Percentiles rank a stretch among this genome's conserved stretches.
Conservation (phyloP, 2,113 vertebrate genomes). For the Thamnaconus septentrionalis region DNA sequence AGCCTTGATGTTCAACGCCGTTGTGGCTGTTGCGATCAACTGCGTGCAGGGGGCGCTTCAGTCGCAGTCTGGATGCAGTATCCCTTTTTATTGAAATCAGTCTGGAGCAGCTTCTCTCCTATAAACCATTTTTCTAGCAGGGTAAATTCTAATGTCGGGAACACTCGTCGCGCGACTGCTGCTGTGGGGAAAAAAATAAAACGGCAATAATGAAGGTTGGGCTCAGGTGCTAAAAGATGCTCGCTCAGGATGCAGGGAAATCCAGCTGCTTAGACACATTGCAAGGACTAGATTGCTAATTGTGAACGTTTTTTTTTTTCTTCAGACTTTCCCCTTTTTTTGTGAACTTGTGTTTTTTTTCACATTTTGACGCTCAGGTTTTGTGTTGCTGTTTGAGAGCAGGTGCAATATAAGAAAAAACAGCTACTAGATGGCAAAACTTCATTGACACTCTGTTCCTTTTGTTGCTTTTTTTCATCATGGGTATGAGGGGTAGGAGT, state of each 20-base stretch:
- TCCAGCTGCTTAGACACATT: slow-evolving; percentile 78
- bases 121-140: slow-evolving; percentile 44
- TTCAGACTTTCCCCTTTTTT: slow-evolving; percentile 36
- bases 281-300: slow-evolving; percentile 26
- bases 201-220: slow-evolving; percentile 66
- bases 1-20: slow-evolving; percentile 57
- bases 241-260: slow-evolving; percentile 58
- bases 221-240: slow-evolving; percentile 45
- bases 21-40: slow-evolving; percentile 40
- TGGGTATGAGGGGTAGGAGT: no score
- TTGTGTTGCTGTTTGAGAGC: slow-evolving; percentile 45
- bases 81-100: slow-evolving; percentile 47
- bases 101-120: slow-evolving; percentile 16
- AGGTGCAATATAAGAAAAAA: slow-evolving; percentile 42
- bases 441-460: slow-evolving; percentile 29
- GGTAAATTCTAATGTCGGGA: slow-evolving; percentile 17
- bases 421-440: slow-evolving; percentile 62
- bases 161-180: slow-evolving; percentile 4
- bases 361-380: slow-evolving; percentile 64
- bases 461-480: slow-evolving; percentile 3
- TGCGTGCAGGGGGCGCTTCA: slow-evolving; percentile 22
- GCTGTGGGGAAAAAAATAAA: slow-evolving; percentile 41
- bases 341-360: slow-evolving; percentile 43
- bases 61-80: slow-evolving; percentile 67
- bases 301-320: slow-evolving; percentile 21